Conservation (phyloP, 2,113 vertebrate species). For the Toxotes jaculatrix region DNA sequence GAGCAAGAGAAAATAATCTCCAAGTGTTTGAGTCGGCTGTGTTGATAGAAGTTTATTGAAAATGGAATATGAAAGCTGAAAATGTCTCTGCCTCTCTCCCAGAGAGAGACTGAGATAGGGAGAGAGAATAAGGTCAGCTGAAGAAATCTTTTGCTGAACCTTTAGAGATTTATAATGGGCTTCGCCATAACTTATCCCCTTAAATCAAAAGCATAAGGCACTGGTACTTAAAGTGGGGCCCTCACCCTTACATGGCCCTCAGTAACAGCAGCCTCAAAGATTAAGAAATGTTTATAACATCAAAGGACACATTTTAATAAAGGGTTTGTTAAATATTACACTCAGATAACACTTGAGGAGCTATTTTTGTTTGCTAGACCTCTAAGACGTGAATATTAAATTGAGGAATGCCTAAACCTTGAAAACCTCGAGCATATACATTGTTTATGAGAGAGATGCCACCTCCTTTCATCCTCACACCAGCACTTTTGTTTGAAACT, state of each 20-base stretch:
- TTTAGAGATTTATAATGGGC: slow-evolving; percentile 23
- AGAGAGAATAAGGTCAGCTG: slow-evolving; percentile 37
- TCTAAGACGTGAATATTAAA: background rate
- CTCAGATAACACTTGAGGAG: background rate
- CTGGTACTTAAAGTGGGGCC: slow-evolving; percentile 5
- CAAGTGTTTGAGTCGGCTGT: slow-evolving; percentile 36
- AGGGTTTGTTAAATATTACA: background rate
- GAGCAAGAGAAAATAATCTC: slow-evolving; percentile 50
- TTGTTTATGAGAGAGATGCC: slow-evolving; percentile 1
- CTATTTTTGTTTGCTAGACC: background rate
- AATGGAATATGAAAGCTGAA: slow-evolving; percentile 44
- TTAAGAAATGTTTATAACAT: background rate
- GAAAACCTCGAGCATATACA: background rate
- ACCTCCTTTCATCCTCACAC: slow-evolving; percentile 22
- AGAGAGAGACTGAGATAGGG: slow-evolving; percentile 17
- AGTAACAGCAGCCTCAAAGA: background rate
- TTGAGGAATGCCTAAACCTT: background rate
- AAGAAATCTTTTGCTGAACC: slow-evolving; percentile 17
- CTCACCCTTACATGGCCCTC: background rate
- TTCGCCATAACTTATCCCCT: slow-evolving; percentile 11
- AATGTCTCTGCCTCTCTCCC: slow-evolving; percentile 34
- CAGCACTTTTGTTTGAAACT: slow-evolving; percentile 27
- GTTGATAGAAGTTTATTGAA: slow-evolving; percentile 42
- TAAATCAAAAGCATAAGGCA: slow-evolving; percentile 13
- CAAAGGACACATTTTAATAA: background rate